A percentile compares a stretch with the other conserved stretches of the same genome.
These are phyloP conservation scores for Halcyon chelicuti DNA, from an alignment of 2,797 vertebrate genomes.

Conservation along the genomic window DNA sequence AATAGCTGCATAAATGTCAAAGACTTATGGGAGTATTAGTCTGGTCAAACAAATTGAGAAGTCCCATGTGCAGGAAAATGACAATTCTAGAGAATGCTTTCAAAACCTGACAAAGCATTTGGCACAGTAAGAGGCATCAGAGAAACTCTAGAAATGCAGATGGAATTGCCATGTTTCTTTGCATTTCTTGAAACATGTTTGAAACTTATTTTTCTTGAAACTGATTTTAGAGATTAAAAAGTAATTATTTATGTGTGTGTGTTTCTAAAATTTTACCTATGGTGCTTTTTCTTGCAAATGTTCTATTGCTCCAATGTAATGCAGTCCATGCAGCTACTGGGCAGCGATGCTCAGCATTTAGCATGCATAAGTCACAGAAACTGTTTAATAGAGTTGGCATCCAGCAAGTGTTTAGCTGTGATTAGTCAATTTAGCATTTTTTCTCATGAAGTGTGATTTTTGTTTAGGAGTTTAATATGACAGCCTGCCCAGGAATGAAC, in stretches of 20 bases:
- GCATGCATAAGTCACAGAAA: neutral
- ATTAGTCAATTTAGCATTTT: conserved; percentile 10
- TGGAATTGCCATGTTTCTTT: neutral
- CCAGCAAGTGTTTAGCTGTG: neutral
- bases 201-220: neutral
- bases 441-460: neutral
- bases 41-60: neutral
- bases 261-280: neutral
- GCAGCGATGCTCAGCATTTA: neutral
- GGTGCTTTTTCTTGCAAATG: neutral
- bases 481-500: neutral
- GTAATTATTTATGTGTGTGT: no score
- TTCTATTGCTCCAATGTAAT: neutral
- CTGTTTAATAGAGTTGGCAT: neutral
- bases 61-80: neutral
- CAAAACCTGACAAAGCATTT: neutral
- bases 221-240: neutral
- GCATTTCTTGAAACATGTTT: neutral
- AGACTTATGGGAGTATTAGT: neutral
- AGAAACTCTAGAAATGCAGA: neutral
- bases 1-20: neutral
- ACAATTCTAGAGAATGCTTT: neutral
- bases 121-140: neutral
- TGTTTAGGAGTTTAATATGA: neutral
- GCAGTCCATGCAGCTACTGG: neutral